Evolutionary conservation across 2,888 invertebrate genomes (phyloP).

Genomic region (Scrobipalpa atriplicella): DNA sequence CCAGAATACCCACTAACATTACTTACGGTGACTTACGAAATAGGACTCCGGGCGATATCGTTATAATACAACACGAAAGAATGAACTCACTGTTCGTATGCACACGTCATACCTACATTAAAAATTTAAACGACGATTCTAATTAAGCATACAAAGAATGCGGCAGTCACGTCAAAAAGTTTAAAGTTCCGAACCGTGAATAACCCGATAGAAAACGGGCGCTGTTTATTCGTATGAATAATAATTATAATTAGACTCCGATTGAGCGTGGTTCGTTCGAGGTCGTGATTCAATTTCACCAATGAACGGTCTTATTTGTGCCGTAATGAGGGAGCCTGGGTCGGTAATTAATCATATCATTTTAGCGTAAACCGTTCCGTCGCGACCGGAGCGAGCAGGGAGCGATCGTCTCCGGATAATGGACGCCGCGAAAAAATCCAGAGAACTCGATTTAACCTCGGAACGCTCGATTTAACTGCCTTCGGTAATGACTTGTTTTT

Average conservation of each 20-base stretch:
- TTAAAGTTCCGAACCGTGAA: conserved; percentile 22
- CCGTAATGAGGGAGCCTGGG: conserved; percentile 78
- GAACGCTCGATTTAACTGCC: conserved; percentile 75
- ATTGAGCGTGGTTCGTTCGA: conserved; percentile 62
- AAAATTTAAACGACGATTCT: conserved; percentile 16
- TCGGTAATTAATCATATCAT: conserved; percentile 81
- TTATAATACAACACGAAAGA: conserved; percentile 15
- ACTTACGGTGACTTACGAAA: conserved; percentile 16
- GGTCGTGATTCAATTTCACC: conserved; percentile 78
- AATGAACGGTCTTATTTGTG: conserved; percentile 75
- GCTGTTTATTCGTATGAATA: conserved; percentile 53
- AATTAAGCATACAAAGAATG: conserved; percentile 23
- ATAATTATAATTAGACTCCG: conserved; percentile 74
- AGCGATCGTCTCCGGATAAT: conserved; percentile 76
- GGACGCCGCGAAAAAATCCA: conserved; percentile 73
- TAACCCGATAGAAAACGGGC: conserved; percentile 21
- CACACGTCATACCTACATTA: conserved; percentile 6
- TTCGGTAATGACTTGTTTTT: conserved; percentile 81
- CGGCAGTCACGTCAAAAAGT: conserved; percentile 17
- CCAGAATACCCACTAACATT: conserved; percentile 10
- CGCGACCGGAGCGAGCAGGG: conserved; percentile 49
- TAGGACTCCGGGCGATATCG: conserved; percentile 15
- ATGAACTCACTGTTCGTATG: conserved; percentile 3
- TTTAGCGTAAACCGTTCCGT: conserved; percentile 74
- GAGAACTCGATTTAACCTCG: conserved; percentile 49